Conservation (phyloP, 2,113 vertebrate genomes). For the Microcebus tavaratra region DNA sequence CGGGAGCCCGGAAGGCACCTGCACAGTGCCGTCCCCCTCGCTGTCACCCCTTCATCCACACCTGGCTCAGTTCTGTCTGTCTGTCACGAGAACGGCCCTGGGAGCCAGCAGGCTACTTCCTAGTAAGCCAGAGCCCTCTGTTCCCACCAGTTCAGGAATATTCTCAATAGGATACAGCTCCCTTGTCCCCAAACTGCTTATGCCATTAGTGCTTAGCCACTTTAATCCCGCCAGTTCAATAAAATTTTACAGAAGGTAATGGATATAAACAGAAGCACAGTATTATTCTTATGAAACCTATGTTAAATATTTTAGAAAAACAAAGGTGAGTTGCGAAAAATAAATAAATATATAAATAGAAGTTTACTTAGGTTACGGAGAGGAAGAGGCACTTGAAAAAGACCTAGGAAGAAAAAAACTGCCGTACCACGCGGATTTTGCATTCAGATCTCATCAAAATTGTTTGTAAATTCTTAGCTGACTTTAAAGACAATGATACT, state of each 20-base stretch:
- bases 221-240: neutral
- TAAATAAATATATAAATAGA: neutral
- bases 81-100: no score
- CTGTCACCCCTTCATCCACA: fast-evolving
- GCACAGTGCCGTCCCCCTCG: neutral
- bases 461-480: neutral
- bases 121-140: fast-evolving
- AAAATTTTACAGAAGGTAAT: neutral
- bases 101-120: neutral
- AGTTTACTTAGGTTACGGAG: neutral
- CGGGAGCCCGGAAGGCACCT: neutral
- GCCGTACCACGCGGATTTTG: neutral
- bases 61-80: neutral
- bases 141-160: neutral
- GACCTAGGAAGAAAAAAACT: neutral
- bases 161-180: neutral
- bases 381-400: neutral
- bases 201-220: neutral
- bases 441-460: neutral
- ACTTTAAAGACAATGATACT: neutral
- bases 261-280: neutral
- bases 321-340: neutral
- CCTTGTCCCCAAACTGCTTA: neutral
- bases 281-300: neutral
- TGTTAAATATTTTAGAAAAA: neutral